Base-by-base conservation (phyloP, 30 jellyfish, hydroid and myxozoan genomes). In the Nemopilema nomurai region DNA sequence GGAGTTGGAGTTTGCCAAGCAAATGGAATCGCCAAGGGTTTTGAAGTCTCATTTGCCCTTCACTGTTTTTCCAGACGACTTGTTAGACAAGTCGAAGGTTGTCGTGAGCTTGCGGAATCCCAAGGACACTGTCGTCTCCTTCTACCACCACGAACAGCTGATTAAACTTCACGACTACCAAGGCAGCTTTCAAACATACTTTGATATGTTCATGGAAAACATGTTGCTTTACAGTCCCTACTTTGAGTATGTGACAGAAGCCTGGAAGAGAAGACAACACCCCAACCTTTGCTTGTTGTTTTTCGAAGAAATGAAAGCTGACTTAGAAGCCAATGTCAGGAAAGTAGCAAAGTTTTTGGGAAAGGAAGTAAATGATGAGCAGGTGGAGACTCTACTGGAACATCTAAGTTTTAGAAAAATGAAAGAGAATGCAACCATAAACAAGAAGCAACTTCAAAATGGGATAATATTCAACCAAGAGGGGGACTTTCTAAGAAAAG, bases 291-390 rank as follows among this genome's bases (percentile, higher is more conserved):
- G 83, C 33, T 22, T 41, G 9, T 49, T 73, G 69, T 77, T 77
- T 52, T 77, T 25, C 67, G 87, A 77, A 77, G 87, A 77, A 20
- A 77, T 77, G 87, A 57, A 77, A 32, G 62, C 50, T 30, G 87
- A 77, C 27, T 28, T 77, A 66, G 87, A 52, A 0, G 18, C 50
- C 30, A 27, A 28, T 63, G 67, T 77, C 17, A 57, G 87, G 18
- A 51, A 77, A 51, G 87, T 77, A 4, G 87, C 87, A 49, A 53
- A 77, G 77, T 69, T 69, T 69, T 67, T 69, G 8, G 80, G 62
- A 6, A 26, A 26, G 20, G 80, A 28, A 3, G 23, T 69, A 6
- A 21, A 8, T 4, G 80, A 69, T 4, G 68, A 28, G 16, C 49
- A 69, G 9, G 31, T 69, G 3, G 9, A 31, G 24, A n/a, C 7